Evolutionary conservation across 2,113 vertebrate species (phyloP).

Genomic region (Tretioscincus oriximinensis): DNA sequence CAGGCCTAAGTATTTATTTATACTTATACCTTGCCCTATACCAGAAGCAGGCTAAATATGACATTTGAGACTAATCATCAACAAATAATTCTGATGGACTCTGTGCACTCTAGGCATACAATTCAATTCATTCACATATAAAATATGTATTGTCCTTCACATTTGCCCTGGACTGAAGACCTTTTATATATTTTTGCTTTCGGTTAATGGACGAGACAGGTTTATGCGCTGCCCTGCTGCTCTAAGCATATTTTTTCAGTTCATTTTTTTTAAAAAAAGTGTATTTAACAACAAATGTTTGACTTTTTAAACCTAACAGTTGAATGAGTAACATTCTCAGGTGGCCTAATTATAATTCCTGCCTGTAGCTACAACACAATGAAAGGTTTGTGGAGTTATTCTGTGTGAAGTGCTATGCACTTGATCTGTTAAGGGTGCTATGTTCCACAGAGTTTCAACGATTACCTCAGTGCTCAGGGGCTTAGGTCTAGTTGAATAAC

Average conservation of each 20-base stretch:
- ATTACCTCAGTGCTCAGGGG: slow-evolving; percentile 56
- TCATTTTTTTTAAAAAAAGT: slow-evolving; percentile 46
- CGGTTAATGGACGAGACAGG: background rate
- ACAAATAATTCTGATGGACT: background rate
- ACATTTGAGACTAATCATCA: background rate
- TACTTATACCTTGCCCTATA: too few relatives aligned
- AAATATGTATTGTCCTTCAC: background rate
- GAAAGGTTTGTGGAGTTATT: slow-evolving; percentile 68
- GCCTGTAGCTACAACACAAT: slow-evolving; percentile 66
- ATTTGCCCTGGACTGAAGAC: background rate
- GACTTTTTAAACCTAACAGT: slow-evolving; percentile 49
- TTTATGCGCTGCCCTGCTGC: background rate
- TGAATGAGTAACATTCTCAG: slow-evolving; percentile 66
- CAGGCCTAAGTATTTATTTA: background rate
- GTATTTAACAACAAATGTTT: slow-evolving; percentile 44
- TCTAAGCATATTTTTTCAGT: slow-evolving; percentile 42
- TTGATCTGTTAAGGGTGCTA: slow-evolving; percentile 62
- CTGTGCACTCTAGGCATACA: background rate
- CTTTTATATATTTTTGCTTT: background rate
- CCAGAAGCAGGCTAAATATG: background rate
- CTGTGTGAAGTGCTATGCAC: slow-evolving; percentile 54
- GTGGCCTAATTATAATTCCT: slow-evolving; percentile 69
- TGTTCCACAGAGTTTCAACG: slow-evolving; percentile 60
- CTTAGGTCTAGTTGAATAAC: slow-evolving; percentile 53
- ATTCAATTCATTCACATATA: background rate